Conservation (phyloP, 1,140 invertebrate genomes). For the Lerema accius region DNA sequence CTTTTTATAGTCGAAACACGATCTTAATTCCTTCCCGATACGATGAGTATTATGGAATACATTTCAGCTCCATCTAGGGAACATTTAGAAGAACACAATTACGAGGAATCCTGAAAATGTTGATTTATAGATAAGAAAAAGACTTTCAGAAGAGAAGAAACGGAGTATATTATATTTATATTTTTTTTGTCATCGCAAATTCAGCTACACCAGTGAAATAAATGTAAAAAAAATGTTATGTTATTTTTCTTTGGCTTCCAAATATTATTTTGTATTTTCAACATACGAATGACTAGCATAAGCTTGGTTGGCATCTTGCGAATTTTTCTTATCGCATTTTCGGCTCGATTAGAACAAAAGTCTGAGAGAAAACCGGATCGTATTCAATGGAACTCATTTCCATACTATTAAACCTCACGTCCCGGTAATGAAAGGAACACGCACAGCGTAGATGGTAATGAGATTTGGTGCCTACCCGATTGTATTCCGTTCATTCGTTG, state of each 20-base stretch:
- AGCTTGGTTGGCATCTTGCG: conserved; percentile 1
- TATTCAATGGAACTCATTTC: conserved; percentile 54
- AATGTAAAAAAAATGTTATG: too few relatives aligned
- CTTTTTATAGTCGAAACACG: too few relatives aligned
- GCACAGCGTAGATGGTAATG: conserved; percentile 38
- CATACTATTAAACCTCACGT: conserved; percentile 55
- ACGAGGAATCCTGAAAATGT: too few relatives aligned
- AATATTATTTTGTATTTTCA: neutral
- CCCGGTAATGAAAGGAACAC: conserved; percentile 39
- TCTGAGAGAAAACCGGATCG: conserved; percentile 37
- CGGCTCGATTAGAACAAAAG: conserved; percentile 58
- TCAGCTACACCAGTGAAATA: too few relatives aligned
- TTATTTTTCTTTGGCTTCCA: neutral
- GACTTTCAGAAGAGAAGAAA: too few relatives aligned
- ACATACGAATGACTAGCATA: conserved; percentile 1
- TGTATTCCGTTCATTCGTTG: conserved; percentile 19
- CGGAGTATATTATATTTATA: too few relatives aligned
- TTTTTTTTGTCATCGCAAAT: too few relatives aligned
- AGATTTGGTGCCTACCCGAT: conserved; percentile 37
- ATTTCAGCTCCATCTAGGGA: too few relatives aligned
- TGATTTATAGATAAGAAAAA: too few relatives aligned
- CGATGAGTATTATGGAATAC: too few relatives aligned
- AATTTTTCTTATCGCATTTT: conserved; percentile 51
- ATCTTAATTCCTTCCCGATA: too few relatives aligned
- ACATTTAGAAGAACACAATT: too few relatives aligned